Evolutionary conservation across 1,140 invertebrate species (phyloP).

Genomic region (Cylas formicarius): DNA sequence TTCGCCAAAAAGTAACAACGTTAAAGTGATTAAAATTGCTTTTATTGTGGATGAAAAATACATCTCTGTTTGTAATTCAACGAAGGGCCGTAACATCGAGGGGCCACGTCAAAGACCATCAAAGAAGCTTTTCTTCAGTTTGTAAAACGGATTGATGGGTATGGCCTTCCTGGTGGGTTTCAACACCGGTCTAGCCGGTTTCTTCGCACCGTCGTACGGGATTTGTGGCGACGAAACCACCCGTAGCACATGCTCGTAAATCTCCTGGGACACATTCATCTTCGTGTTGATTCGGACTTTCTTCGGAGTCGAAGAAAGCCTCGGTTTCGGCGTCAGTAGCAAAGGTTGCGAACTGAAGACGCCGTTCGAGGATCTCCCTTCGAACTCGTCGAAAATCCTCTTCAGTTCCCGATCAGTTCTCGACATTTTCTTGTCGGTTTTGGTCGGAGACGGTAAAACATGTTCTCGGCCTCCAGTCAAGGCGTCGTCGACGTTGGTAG

Average conservation of each 20-base stretch:
- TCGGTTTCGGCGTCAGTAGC: conserved; percentile 6
- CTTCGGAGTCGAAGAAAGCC: conserved; percentile 33
- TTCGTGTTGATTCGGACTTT: conserved; percentile 61
- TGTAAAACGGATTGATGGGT: conserved; percentile 71
- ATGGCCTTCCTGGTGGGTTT: conserved; percentile 60
- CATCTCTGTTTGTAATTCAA: no score
- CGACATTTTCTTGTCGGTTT: conserved; percentile 11
- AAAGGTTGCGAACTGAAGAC: not conserved
- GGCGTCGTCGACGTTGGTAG: no score
- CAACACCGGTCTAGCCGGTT: conserved; percentile 58
- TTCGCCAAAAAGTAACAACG: no score
- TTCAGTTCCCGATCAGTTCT: conserved; percentile 20
- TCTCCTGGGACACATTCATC: conserved; percentile 57
- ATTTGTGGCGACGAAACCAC: conserved; percentile 61
- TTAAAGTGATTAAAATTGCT: no score
- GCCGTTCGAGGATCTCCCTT: conserved; percentile 23
- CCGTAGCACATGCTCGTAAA: conserved; percentile 61
- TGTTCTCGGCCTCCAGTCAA: no score
- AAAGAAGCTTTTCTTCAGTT: conserved; percentile 42
- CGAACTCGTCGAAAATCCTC: conserved; percentile 11
- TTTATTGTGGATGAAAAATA: no score
- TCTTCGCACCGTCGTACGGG: conserved; percentile 61
- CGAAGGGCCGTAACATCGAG: no score
- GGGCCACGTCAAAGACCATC: no score
- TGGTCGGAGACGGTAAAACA: no score